Percentiles rank a stretch among this genome's conserved stretches.
phyloP scores from a whole-genome alignment of 1,140 invertebrate species.

The Homarus americanus region DNA sequence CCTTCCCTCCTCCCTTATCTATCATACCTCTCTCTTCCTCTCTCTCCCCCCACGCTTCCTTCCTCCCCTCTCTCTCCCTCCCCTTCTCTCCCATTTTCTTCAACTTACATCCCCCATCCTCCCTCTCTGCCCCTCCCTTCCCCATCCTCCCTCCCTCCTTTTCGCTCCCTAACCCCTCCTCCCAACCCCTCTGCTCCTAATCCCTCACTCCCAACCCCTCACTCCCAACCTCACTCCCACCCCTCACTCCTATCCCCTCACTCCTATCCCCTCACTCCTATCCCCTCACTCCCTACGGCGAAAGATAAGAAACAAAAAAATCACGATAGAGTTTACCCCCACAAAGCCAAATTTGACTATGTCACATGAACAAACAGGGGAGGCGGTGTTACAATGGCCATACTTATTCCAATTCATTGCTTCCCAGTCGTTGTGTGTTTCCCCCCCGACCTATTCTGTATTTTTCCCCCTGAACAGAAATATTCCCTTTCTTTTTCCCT shows the following conservation, averaged over 20 bases:
- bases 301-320: not conserved
- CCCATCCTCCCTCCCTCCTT: not conserved
- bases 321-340: not conserved
- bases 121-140: conserved; percentile 6
- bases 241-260: not conserved
- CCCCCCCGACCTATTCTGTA: not conserved
- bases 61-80: conserved; percentile 8
- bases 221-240: conserved; percentile 10
- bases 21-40: too few species aligned
- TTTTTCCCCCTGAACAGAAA: not conserved
- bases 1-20: too few species aligned
- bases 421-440: conserved; percentile 1
- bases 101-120: not conserved
- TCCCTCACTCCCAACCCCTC: too few species aligned
- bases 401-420: conserved; percentile 38
- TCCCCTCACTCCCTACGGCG: conserved; percentile 23
- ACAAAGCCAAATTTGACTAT: conserved; percentile 23
- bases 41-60: not conserved
- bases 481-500: not conserved
- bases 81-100: too few species aligned
- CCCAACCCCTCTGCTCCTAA: too few species aligned
- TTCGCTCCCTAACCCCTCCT: too few species aligned
- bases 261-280: conserved; percentile 14
- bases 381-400: not conserved
- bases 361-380: conserved; percentile 11